Conservation (phyloP, 2,797 vertebrate species). For the Muscicapa striata region DNA sequence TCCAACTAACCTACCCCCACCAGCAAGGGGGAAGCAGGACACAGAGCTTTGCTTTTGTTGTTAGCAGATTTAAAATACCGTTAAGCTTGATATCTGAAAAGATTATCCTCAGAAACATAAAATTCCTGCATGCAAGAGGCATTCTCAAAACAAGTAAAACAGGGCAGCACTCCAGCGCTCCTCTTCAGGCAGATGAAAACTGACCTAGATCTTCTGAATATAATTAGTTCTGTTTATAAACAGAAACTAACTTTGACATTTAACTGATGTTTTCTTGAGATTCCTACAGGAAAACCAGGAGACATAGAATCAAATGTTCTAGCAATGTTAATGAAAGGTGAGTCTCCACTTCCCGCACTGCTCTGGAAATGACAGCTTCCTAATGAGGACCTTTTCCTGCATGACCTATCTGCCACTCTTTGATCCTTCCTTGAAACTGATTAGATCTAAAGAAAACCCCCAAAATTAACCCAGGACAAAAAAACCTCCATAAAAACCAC, state of each 20-base stretch:
- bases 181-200: slow-evolving; percentile 38
- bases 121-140: background rate
- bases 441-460: background rate
- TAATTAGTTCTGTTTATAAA: slow-evolving; percentile 61
- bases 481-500: background rate
- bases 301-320: background rate
- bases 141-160: background rate
- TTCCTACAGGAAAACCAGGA: background rate
- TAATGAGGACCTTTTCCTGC: background rate
- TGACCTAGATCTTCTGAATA: slow-evolving; percentile 61
- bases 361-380: background rate
- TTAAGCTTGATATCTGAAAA: background rate
- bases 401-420: background rate
- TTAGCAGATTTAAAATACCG: background rate
- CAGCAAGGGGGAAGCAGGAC: background rate
- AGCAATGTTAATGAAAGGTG: background rate
- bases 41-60: background rate
- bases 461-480: background rate
- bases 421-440: background rate
- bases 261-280: slow-evolving; percentile 40
- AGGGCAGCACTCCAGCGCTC: background rate
- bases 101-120: background rate
- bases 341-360: background rate
- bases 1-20: background rate
- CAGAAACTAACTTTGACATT: slow-evolving; percentile 61